Evolutionary conservation across 2,888 invertebrate species (phyloP).

Genomic region (Crocallis elinguaria): DNA sequence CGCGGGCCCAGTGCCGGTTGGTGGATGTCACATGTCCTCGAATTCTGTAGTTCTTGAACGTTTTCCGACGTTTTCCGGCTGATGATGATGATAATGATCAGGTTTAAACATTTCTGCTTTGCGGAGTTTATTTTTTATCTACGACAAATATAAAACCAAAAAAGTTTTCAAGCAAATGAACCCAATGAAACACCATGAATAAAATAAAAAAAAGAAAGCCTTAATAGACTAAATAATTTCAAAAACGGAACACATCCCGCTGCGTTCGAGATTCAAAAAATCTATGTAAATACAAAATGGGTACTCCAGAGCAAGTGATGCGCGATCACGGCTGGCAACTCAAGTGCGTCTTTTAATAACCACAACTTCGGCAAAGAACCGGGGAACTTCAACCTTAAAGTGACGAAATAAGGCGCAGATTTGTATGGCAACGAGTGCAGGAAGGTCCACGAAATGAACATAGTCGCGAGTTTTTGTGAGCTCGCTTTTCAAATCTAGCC

Average conservation of each 20-base stretch:
- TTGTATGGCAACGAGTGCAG: constrained; percentile 33
- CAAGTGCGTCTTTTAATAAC: constrained; percentile 64
- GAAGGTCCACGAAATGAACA: constrained; percentile 76
- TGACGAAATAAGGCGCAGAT: constrained; percentile 31
- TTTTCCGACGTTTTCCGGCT: too few relatives aligned
- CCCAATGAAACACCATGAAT: constrained; percentile 19
- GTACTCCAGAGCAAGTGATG: constrained; percentile 71
- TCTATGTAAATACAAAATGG: constrained; percentile 64
- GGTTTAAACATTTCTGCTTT: too few relatives aligned
- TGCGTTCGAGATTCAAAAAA: constrained; percentile 44
- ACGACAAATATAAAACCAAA: too few relatives aligned
- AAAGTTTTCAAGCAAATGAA: constrained; percentile 12
- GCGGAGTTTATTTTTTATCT: too few relatives aligned
- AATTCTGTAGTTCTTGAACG: too few relatives aligned
- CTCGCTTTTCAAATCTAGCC: constrained; percentile 76
- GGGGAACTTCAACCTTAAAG: constrained; percentile 40
- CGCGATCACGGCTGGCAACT: constrained; percentile 72
- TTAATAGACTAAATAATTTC: neutral
- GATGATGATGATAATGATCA: too few relatives aligned
- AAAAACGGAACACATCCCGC: constrained; percentile 27
- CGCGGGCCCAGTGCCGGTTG: too few relatives aligned
- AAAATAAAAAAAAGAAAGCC: constrained; percentile 19
- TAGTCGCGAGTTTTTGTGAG: constrained; percentile 74
- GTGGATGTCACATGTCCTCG: too few relatives aligned
- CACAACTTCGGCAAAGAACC: constrained; percentile 33